These are phyloP conservation scores for Lucinisca nassula DNA, from an alignment of 2,888 invertebrate species.

Conservation along the genomic window DNA sequence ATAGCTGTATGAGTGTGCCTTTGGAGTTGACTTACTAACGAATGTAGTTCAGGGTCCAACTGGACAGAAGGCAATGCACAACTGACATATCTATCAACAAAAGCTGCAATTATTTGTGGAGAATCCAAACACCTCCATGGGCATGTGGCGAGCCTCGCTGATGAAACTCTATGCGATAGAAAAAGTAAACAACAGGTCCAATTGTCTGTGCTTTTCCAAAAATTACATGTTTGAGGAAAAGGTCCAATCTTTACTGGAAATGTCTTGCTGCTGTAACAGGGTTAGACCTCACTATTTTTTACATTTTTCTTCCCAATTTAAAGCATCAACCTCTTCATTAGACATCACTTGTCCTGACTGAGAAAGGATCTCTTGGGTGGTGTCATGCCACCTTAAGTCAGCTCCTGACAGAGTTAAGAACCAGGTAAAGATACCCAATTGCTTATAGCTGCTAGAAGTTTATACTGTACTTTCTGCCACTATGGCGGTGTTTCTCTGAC, in stretches of 20 bases:
- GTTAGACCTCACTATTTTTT: constrained; percentile 58
- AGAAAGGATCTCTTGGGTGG: constrained; percentile 59
- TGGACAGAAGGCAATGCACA: not conserved
- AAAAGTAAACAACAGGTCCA: constrained; percentile 12
- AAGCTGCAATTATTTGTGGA: not conserved
- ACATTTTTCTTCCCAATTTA: constrained; percentile 69
- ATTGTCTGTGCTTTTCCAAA: constrained; percentile 41
- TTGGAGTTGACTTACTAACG: constrained; percentile 8
- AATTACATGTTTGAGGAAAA: constrained; percentile 63
- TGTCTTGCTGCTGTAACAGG: constrained; percentile 60
- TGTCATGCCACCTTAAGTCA: constrained; percentile 73
- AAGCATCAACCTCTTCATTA: constrained; percentile 34
- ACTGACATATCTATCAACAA: too few species aligned
- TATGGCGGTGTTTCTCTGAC: constrained; percentile 36
- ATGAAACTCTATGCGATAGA: constrained; percentile 22
- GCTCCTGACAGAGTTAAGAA: constrained; percentile 42
- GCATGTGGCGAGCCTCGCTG: constrained; percentile 16
- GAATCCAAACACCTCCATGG: constrained; percentile 16
- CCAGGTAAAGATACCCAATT: constrained; percentile 19
- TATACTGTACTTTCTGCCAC: constrained; percentile 31
- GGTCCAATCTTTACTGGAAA: constrained; percentile 37
- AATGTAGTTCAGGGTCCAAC: not conserved
- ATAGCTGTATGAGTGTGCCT: constrained; percentile 51
- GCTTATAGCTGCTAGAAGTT: constrained; percentile 27
- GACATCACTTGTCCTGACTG: constrained; percentile 45